Evolutionary conservation across 2,113 vertebrate genomes (phyloP).

Genomic region (Noturus placidus): DNA sequence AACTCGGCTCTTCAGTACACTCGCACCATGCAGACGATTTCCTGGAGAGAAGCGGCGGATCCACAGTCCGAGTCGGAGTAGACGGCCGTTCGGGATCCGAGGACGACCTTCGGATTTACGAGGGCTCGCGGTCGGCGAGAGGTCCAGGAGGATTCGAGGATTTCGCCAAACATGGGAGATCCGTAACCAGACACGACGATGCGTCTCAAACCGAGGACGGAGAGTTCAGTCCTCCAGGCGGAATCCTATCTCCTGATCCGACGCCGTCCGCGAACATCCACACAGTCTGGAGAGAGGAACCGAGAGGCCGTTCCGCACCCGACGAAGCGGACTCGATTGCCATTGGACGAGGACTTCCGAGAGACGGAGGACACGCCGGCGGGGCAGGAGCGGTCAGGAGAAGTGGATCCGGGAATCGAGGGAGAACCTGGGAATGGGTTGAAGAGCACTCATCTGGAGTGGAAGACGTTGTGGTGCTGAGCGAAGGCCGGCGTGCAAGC

Average conservation of each 20-base stretch:
- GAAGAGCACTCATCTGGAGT: conserved; percentile 16
- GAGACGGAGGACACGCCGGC: background rate
- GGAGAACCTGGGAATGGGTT: conserved; percentile 28
- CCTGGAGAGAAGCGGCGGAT: background rate
- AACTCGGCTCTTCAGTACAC: conserved; percentile 31
- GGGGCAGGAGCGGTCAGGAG: background rate
- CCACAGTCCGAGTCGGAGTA: background rate
- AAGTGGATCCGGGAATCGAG: conserved; percentile 8
- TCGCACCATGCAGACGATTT: background rate
- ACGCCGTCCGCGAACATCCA: background rate
- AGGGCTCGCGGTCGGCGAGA: background rate
- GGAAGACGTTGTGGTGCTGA: background rate
- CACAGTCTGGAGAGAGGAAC: background rate
- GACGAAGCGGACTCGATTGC: background rate
- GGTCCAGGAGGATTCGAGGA: background rate
- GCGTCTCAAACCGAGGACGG: conserved; percentile 6
- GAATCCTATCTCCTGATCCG: background rate
- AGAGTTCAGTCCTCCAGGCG: background rate
- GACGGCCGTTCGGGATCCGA: background rate
- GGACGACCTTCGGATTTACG: background rate
- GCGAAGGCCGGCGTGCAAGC: background rate
- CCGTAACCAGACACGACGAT: background rate
- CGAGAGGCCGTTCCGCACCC: too few relatives aligned
- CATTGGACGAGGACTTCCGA: background rate
- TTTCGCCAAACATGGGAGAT: conserved; percentile 13